A percentile compares a stretch with the other conserved stretches of the same genome.
Conservation (phyloP, 2,797 vertebrate species). For the Typhlichthys eigenmanni region DNA sequence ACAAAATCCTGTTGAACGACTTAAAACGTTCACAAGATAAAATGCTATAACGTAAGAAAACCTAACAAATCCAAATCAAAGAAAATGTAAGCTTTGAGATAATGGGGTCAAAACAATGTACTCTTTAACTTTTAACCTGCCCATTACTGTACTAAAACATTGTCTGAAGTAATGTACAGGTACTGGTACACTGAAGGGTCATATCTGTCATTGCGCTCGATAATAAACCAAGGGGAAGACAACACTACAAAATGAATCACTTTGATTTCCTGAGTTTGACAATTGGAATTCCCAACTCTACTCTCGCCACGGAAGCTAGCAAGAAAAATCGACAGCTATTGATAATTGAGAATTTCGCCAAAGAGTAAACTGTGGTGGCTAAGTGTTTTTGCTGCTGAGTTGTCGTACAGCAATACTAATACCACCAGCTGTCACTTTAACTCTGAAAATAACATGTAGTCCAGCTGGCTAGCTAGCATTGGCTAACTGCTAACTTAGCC, state of each 20-base stretch:
- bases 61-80: too few relatives aligned
- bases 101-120: neutral
- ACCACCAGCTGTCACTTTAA: neutral
- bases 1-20: too few relatives aligned
- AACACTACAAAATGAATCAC: neutral
- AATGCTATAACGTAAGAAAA: conserved; percentile 6
- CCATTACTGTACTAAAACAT: neutral
- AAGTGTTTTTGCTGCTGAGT: too few relatives aligned
- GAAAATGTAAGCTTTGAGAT: too few relatives aligned
- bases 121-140: neutral
- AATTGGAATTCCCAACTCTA: conserved; percentile 22
- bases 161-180: neutral
- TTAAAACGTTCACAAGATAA: neutral
- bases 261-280: conserved; percentile 38
- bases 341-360: neutral
- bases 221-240: neutral
- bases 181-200: neutral
- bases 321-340: neutral
- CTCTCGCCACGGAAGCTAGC: conserved; percentile 29
- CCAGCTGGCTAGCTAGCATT: conserved; percentile 24
- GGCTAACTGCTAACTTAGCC: conserved; percentile 57
- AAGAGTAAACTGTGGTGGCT: too few relatives aligned
- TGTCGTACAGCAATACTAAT: too few relatives aligned
- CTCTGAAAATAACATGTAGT: conserved; percentile 7
- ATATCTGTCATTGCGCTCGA: neutral